Conservation (phyloP, 2,797 vertebrate genomes). For the Todus mexicanus region DNA sequence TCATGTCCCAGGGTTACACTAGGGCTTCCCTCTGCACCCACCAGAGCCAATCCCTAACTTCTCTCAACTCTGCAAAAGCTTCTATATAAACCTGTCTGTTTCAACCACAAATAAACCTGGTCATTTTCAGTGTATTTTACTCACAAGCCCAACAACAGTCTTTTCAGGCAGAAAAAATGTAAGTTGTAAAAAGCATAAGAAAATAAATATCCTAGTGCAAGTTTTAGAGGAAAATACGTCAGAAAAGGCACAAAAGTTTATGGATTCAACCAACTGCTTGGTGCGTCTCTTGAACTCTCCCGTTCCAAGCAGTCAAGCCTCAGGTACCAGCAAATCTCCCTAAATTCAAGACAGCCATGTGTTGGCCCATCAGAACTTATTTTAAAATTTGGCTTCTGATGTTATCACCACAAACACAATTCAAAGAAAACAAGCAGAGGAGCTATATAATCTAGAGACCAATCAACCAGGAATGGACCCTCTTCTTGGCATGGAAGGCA, state of each 20-base stretch:
- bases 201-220: not conserved
- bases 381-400: not conserved
- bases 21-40: not conserved
- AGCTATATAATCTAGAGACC: not conserved
- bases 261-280: not conserved
- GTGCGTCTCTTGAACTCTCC: not conserved
- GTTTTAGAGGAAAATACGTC: not conserved
- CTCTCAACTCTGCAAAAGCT: not conserved
- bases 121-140: not conserved
- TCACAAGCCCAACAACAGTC: not conserved
- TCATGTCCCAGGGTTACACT: not conserved
- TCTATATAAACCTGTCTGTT: not conserved
- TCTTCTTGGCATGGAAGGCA: not conserved
- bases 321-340: not conserved
- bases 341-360: not conserved
- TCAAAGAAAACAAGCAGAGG: not conserved
- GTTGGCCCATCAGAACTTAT: not conserved
- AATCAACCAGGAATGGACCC: not conserved
- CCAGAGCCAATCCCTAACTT: not conserved
- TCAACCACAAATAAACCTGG: not conserved
- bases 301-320: not conserved
- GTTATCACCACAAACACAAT: fast-evolving
- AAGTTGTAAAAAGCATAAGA: not conserved
- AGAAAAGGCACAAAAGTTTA: not conserved
- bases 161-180: not conserved